Base-by-base conservation (phyloP, 2,113 vertebrate species). In the Cheilinus undulatus region DNA sequence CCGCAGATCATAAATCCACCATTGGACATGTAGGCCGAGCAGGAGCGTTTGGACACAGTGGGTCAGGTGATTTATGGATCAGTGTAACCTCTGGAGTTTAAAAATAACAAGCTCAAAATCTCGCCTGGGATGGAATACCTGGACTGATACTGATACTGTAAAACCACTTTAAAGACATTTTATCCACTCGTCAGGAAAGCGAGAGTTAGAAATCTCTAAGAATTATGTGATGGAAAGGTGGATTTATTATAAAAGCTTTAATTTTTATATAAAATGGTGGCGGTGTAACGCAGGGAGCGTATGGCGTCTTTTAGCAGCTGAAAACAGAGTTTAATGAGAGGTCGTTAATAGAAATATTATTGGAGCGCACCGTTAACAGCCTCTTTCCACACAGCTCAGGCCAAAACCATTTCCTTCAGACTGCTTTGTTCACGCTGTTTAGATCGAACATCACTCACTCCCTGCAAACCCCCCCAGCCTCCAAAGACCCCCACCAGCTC, bases 91-190 rank as follows among this genome's bases (percentile, higher is more conserved):
- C 84, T 87, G 62, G 80, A 86, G 86, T 90, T 89, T 80, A 89
- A 82, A 90, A 92, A 91, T 86, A 92, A 91, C 85, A 89, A 80
- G 64, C 79, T 69, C 72, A 79, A 34, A 87, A 85, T 86, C 87
- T 86, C 62, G 71, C 74, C 74, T 63, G 83, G 82, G 74, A 78
- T 58, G 67, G 74, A 85, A 75, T 72, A 87, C 78, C 61, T 82
- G 70, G 65, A n/a, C 73, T 69, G 9, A 61, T n/a, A 48, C 60
- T 45, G 81, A 84, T 60, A 86, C 75, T 73, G 79, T 69, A 62
- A 80, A 86, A 86, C 72, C 83, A 82, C 85, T 86, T 65, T 67
- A 77, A 73, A 85, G 72, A 69, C 56, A 65, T 80, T 76, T 85
- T 68, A 86, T 78, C 76, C 83, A 85, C 86, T 85, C 80, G 48